Evolutionary conservation across 2,888 invertebrate genomes (phyloP), one percentile per base, ranked within the genome.

Genomic region (Tridacna crocea): DNA sequence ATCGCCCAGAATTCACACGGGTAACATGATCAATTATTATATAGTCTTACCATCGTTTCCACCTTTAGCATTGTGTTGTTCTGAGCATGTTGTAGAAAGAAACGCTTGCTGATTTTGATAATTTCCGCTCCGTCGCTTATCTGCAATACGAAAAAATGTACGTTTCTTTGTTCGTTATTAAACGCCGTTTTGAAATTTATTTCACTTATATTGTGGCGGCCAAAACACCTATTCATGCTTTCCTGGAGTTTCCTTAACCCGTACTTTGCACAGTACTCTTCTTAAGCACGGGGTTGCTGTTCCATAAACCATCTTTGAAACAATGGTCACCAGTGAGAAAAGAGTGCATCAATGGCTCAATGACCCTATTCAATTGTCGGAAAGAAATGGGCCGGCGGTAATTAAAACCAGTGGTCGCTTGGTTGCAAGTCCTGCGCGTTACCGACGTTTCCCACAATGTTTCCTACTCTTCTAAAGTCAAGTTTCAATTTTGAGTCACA

Each of bases 41-140:
- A 36, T 36, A 36, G 8, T 4, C 90, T 85, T 85, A 94, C 94
- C 93, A 93, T 92, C 13, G 92, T 93, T 76, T 93, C 93, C 19
- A 94, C 92, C 72, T 93, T 91, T n/a, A 94, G 88, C 93, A 94
- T 93, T 0, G 93, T 93, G 85, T 94, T 93, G 82, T 94, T 93
- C 78, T 90, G 88, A 19, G 93, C 94, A 85, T 92, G 88, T 74
- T 91, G 91, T 19, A 93, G 87, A 85, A 93, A 94, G 82, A 93
- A 93, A 8, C 93, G 78, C 80, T 94, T 94, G 86, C 91, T 93
- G 72, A 94, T 92, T 76, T 89, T 89, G 48, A 94, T 91, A 10
- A 94, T 90, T 77, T 94, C 94, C 3, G 93, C 93, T 4, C 94
- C 93, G 68, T 92, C 92, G 84, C 94, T 94, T 22, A 94, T 81